Conservation (phyloP, 2,888 invertebrate species). For the Gymnoscelis rufifasciata region DNA sequence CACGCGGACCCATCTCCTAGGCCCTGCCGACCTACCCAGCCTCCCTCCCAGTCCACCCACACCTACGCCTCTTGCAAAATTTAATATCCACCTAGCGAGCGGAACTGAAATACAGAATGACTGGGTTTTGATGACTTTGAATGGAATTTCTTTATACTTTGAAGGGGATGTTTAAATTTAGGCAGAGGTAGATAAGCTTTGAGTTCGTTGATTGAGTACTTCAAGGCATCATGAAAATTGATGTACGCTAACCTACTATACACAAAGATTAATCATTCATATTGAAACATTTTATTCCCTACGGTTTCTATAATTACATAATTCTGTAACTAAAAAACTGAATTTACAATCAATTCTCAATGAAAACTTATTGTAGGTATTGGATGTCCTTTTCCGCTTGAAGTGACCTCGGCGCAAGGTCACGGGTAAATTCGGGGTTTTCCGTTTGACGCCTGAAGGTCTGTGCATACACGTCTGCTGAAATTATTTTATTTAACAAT, state of each 20-base stretch:
- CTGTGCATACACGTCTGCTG: slow-evolving; percentile 56
- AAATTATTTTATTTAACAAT: slow-evolving; percentile 31
- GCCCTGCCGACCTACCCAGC: slow-evolving; percentile 23
- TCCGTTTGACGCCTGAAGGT: slow-evolving; percentile 63
- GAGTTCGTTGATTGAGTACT: too few species aligned
- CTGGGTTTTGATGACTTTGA: slow-evolving; percentile 13
- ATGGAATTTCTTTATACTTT: too few species aligned
- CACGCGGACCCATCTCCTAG: slow-evolving; percentile 35
- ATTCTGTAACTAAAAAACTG: neutral
- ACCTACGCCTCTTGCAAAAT: slow-evolving; percentile 67
- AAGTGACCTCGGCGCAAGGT: slow-evolving; percentile 52
- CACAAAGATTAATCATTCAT: too few species aligned
- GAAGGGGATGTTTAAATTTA: too few species aligned
- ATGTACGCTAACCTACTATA: too few species aligned
- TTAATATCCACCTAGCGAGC: slow-evolving; percentile 51
- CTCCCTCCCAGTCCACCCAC: slow-evolving; percentile 44
- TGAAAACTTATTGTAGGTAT: too few species aligned
- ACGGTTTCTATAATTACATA: too few species aligned
- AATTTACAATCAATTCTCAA: too few species aligned
- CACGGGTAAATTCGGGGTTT: slow-evolving; percentile 55
- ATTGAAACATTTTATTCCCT: too few species aligned
- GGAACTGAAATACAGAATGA: slow-evolving; percentile 44
- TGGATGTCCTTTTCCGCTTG: slow-evolving; percentile 48
- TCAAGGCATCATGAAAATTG: too few species aligned
- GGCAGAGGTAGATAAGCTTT: too few species aligned